Evolutionary conservation across 2,888 invertebrate species (phyloP), one percentile per base, ranked within the genome.

Genomic region (Cloeon dipterum): DNA sequence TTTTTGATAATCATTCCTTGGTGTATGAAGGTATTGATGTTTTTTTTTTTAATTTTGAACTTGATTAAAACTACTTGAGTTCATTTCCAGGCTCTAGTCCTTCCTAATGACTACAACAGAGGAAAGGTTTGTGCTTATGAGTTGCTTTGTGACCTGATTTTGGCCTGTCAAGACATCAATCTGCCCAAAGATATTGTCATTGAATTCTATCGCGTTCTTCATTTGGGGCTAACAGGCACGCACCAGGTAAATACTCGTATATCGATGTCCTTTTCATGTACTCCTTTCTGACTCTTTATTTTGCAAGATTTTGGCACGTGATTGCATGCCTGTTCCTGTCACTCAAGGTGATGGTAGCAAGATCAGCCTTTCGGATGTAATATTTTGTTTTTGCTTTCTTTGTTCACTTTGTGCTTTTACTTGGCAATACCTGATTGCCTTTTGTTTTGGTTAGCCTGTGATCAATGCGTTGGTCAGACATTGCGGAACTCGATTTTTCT

Each of bases 51-150:
- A n/a, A n/a, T n/a, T n/a, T n/a, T n/a, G n/a, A n/a, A n/a, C n/a
- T n/a, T n/a, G n/a, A 13, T 8, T n/a, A 14, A 20, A n/a, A n/a
- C n/a, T n/a, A n/a, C n/a, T n/a, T 20, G 16, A 16, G 32, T 40
- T 44, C 40, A 41, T 43, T 50, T 50, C 8, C 49, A 68, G 66
- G 68, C 71, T 35, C 63, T 86, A 37, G 65, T 70, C n/a, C 57
- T 88, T 44, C 71, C 79, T 10, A 67, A 63, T 41, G 57, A 70
- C 26, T 86, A 74, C 57, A 76, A 69, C 49, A 54, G 57, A 40
- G 93, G 93, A 37, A 88, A 86, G 57, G 57, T 93, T 40, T 70
- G 75, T 47, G 91, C 93, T 0, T 68, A 86, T 48, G 74, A 85
- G 46, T 58, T 94, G 45, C 66, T 94, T 41, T 89, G 91, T 59